These are phyloP conservation scores for Montipora efflorescens DNA, from an alignment of 64 coral and sea anemone species.

Conservation along the genomic window DNA sequence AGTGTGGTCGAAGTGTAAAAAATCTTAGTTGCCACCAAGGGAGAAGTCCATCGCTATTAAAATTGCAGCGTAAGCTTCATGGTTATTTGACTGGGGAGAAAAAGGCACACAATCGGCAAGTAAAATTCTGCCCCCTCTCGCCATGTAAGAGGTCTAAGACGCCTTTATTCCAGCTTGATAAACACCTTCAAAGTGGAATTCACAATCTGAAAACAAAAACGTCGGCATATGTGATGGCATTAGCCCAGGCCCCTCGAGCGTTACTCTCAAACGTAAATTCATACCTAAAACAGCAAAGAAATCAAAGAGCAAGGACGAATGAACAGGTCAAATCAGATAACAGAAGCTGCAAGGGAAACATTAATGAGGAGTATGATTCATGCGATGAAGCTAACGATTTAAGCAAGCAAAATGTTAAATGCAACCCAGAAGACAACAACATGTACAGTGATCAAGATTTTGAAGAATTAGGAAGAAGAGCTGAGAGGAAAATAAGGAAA, in stretches of 20 bases:
- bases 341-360: not conserved
- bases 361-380: slow-evolving; percentile 40
- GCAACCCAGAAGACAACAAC: slow-evolving; percentile 28
- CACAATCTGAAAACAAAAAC: slow-evolving; percentile 59
- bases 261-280: slow-evolving; percentile 1
- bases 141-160: slow-evolving; percentile 52
- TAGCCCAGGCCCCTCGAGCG: slow-evolving; percentile 35
- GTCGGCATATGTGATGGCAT: slow-evolving; percentile 13
- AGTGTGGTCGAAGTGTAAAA: slow-evolving; percentile 28
- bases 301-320: slow-evolving; percentile 16
- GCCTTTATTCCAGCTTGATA: slow-evolving; percentile 54
- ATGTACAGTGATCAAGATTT: slow-evolving; percentile 41
- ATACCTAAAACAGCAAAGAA: slow-evolving; percentile 27
- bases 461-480: slow-evolving; percentile 49
- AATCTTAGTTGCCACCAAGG: slow-evolving; percentile 61
- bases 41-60: slow-evolving; percentile 51
- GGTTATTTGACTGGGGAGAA: slow-evolving; percentile 43
- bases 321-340: slow-evolving; percentile 25
- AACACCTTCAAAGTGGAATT: slow-evolving; percentile 45
- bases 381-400: slow-evolving; percentile 37
- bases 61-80: slow-evolving; percentile 53
- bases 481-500: slow-evolving; percentile 14
- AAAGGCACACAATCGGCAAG: slow-evolving; percentile 42
- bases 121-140: slow-evolving; percentile 66
- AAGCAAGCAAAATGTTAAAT: not conserved